Evolutionary conservation across 2,888 invertebrate species (phyloP), one percentile per base, ranked within the genome.

Genomic region (Malthinus seriepunctatus): DNA sequence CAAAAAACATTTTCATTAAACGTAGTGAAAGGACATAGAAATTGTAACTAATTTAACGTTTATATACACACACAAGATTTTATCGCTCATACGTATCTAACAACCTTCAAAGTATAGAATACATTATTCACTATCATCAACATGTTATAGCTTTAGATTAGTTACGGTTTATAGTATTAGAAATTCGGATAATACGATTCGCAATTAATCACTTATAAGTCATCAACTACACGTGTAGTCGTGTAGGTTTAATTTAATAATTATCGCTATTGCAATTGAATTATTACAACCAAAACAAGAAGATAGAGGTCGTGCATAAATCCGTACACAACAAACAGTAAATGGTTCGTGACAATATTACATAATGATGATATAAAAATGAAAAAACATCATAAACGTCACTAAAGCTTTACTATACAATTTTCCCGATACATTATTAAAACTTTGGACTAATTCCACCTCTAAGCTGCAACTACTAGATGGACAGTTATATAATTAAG

Each of bases 201-300:
- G 23, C 39, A 9, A 42, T 42, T 15, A 42, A 14, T 42, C 39
- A 42, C 7, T 14, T 23, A 15, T 42, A 42, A 42, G 15, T 42
- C 39, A 42, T 42, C 39, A 42, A 15, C 39, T 23, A 42, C 23
- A 42, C 39, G 45, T 45, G 50, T 35, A 45, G 32, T 11, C 39
- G 45, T 45, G 50, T 35, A 45, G 32, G 56, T 49, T 50, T 44
- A 32, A 55, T 56, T 56, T 50, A 56, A 56, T 56, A 49, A 56
- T 50, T 49, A 56, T 56, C 56, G 37, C 49, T 45, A 56, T 56
- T 56, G 42, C 50, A 50, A 56, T 50, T 56, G 44, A 50, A 56
- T 56, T 56, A 42, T 42, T 42, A 15, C 23, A 50, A 45, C 35
- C 44, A 37, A 34, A 55, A 39, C 48, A 47, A 49, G 56, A 50